Evolutionary conservation across 2,113 vertebrate species (phyloP), one percentile per base, ranked within the genome.

Genomic region (Thalassarche chlororhynchos): DNA sequence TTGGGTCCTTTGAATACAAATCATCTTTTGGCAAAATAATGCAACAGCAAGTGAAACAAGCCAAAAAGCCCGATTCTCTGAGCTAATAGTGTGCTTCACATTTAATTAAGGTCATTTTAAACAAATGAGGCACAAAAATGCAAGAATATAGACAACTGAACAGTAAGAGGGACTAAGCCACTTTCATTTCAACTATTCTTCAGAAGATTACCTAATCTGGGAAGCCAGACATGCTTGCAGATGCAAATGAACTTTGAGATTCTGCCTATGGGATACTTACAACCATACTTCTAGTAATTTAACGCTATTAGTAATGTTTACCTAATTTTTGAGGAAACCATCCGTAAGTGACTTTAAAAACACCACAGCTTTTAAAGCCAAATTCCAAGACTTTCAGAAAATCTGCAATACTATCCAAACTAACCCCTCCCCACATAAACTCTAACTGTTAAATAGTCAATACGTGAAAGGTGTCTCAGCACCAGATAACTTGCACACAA

Each of bases 81-180:
- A 88, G 58, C 40, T 85, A 80, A 62, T 3, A 68, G 20, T 32
- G 31, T 29, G 34, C 31, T 82, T 62, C 61, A 57, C 3, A 17
- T 32, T 90, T 81, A 85, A 88, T 84, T 92, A 89, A 64, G 72
- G 42, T 47, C 8, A 89, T 89, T 92, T 93, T 82, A 91, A 97
- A 93, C n/a, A 95, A 90, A 86, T 18, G 32, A 90, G 42, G 52
- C 85, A 89, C 47, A 84, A 78, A 93, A 93, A 31, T 19, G 19
- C 21, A 72, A 58, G 20, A 90, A 84, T 57, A 82, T 34, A 52
- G 10, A 51, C 28, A 71, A 78, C 14, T n/a, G n/a, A 80, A 72
- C n/a, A 66, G 28, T 19, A 75, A 51, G 10, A 68, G 17, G 26
- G 17, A 60, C 58, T 29, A 84, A 66, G 28, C 14, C 57, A 65